Evolutionary conservation across 2,888 invertebrate genomes (phyloP).

Genomic region (Caenorhabditis sp.): DNA sequence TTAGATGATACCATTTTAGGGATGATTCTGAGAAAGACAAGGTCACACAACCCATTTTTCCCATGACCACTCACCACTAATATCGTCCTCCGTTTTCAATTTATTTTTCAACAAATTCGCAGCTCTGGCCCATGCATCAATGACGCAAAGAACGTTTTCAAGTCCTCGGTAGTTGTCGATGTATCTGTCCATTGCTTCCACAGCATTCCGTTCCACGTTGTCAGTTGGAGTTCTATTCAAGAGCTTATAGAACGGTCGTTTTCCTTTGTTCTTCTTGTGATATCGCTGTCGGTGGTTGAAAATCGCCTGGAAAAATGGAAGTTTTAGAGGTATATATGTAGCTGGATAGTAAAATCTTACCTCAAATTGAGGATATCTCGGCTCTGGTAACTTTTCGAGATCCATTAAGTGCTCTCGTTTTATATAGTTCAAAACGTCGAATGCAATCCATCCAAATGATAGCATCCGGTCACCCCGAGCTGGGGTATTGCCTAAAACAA

Average conservation of each 20-base stretch:
- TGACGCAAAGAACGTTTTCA: constrained; percentile 43
- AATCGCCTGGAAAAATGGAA: constrained; percentile 1
- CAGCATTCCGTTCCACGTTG: constrained; percentile 6
- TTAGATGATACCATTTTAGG: constrained; percentile 46
- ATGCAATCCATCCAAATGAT: constrained; percentile 78
- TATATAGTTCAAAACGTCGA: constrained; percentile 70
- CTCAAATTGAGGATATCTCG: constrained; percentile 12
- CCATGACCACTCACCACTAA: not conserved
- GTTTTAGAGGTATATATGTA: not conserved
- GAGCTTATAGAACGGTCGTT: too few relatives aligned
- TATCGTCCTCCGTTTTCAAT: not conserved
- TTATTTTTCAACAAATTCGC: constrained; percentile 9
- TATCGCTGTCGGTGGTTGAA: not conserved
- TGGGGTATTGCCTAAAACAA: constrained; percentile 19
- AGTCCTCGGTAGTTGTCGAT: constrained; percentile 15
- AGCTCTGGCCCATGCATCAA: constrained; percentile 56
- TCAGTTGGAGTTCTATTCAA: not conserved
- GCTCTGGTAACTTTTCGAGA: not conserved
- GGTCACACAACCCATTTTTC: too few relatives aligned
- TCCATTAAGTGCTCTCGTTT: not conserved
- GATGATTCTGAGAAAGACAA: not conserved
- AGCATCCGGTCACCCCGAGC: constrained; percentile 57
- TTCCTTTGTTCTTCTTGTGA: not conserved
- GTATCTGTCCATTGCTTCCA: not conserved
- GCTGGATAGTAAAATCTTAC: not conserved